Conservation (phyloP, 2,797 vertebrate species). For the Sebastes umbrosus region DNA sequence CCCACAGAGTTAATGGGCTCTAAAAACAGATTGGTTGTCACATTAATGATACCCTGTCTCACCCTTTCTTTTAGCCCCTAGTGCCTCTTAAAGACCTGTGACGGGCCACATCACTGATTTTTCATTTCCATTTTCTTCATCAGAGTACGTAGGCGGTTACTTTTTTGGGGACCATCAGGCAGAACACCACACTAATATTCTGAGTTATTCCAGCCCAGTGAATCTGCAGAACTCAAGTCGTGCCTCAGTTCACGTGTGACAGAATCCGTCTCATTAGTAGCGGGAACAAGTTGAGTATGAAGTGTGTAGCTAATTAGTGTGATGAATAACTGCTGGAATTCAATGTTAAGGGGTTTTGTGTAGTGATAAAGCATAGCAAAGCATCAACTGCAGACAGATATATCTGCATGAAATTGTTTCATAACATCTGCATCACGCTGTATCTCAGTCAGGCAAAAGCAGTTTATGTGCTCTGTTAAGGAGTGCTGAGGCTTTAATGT, state of each 20-base stretch:
- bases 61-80: neutral
- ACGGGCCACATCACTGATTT: neutral
- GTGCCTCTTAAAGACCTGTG: neutral
- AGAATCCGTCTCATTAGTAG: conserved; percentile 43
- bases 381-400: neutral
- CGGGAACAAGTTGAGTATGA: neutral
- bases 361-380: neutral
- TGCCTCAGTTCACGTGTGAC: conserved; percentile 31
- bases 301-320: conserved; percentile 40
- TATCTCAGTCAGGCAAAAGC: neutral
- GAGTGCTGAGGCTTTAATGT: neutral
- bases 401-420: conserved; percentile 10
- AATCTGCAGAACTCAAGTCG: conserved; percentile 21
- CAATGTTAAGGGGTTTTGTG: conserved; percentile 4
- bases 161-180: neutral
- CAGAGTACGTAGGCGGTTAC: neutral
- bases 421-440: neutral
- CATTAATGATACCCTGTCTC: conserved; percentile 23
- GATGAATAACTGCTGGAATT: conserved; percentile 19
- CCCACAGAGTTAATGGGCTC: conserved; percentile 2
- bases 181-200: neutral
- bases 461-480: neutral
- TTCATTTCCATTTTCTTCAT: neutral
- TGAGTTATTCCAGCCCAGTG: conserved; percentile 27
- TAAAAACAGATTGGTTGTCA: conserved; percentile 14